Base-by-base conservation (phyloP, 1,140 invertebrate genomes). In the Drosophila ohnishii region DNA sequence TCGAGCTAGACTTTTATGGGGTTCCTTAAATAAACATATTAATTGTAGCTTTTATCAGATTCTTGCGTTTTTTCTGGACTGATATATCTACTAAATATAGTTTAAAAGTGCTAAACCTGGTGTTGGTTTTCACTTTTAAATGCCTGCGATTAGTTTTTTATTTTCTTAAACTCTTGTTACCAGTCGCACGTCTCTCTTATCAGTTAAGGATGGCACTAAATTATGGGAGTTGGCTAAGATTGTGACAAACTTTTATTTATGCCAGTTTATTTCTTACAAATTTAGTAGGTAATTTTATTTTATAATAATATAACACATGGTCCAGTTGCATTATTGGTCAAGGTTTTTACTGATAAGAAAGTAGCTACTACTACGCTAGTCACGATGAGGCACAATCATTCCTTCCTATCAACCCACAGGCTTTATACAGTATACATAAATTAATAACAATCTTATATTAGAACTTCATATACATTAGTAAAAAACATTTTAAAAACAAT, bases 291-390 rank as follows among this genome's bases (percentile, higher is more conserved):
- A 13, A 60, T 63, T 47, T 32, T 13, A 13, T 37, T 37, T 53
- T 2, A 30, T 45, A 10, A 28, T 8, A 39, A 40, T 40, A 40
- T 9, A 40, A 58, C 0, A 3, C 11, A n/a, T 11, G 32, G 32
- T 37, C 50, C 13, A 53, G 50, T 37, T 53, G 32, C 25, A 30
- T 58, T 71, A 34, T 71, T 48, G 51, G 28, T 47, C 67, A 71
- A 71, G 67, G 67, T 58, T 67, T 57, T 11, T 2, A 34, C 42
- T 58, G 67, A 71, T 71, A 71, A 71, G 40, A 9, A 70, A 32
- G 10, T 39, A 48, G 13, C 50, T 22, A 5, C 19, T 28, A 11
- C 57, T 65, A 35, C 9, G 28, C 40, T 62, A 65, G 55, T 60
- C 40, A 37, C 19, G 14, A 61, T 61, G 22, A 61, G 9, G 37